These are phyloP conservation scores for Hyppa rectilinea DNA, from an alignment of 2,888 invertebrate genomes.

Conservation along the genomic window DNA sequence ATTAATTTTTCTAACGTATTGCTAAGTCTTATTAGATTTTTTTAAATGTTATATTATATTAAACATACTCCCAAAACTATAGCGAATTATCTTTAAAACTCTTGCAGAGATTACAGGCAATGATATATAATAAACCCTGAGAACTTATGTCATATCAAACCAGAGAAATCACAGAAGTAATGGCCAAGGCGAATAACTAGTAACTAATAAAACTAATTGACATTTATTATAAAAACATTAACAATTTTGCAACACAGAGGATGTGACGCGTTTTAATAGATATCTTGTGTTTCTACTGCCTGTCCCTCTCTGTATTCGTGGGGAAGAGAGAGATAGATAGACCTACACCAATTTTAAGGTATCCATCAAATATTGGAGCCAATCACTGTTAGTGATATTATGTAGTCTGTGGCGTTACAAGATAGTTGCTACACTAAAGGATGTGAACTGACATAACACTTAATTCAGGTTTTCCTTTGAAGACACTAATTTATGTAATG, in stretches of 20 bases:
- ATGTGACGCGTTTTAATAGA: constrained; percentile 60
- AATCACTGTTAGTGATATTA: constrained; percentile 17
- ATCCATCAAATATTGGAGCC: constrained; percentile 13
- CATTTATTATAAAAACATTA: constrained; percentile 54
- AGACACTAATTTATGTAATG: constrained; percentile 36
- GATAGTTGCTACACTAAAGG: constrained; percentile 11
- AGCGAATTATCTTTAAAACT: background rate
- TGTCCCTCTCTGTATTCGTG: constrained; percentile 9
- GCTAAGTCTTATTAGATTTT: background rate
- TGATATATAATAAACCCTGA: constrained; percentile 11
- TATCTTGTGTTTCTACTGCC: constrained; percentile 31
- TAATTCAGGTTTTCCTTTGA: constrained; percentile 41
- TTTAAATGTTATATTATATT: background rate
- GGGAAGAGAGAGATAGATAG: constrained; percentile 22
- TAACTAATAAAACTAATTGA: constrained; percentile 53
- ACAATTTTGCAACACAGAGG: constrained; percentile 41
- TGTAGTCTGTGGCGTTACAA: constrained; percentile 19
- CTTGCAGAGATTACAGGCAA: background rate
- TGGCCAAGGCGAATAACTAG: constrained; percentile 17
- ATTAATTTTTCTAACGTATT: background rate
- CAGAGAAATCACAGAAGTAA: constrained; percentile 13
- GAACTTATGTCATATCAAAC: constrained; percentile 25
- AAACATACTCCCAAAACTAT: background rate
- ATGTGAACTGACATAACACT: constrained; percentile 1
- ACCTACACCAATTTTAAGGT: constrained; percentile 16